A percentile compares a stretch with the other conserved stretches of the same genome.
phyloP scores from a whole-genome alignment of 2,113 vertebrate genomes.

The Nipponia nippon region DNA sequence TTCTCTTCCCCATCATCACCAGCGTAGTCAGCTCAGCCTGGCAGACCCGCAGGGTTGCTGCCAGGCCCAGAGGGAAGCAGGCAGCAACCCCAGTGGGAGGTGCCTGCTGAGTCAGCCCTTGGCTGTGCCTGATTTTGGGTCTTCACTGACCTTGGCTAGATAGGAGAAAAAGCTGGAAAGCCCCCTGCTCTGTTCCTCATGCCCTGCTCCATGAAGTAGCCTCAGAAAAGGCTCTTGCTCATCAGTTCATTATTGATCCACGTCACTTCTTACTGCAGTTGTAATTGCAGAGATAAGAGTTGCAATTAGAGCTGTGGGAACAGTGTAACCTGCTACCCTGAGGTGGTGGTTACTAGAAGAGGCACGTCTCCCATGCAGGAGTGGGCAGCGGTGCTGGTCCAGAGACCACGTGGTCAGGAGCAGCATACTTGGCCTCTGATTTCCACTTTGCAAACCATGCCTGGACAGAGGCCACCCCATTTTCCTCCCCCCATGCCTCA shows the following conservation, averaged over 20 bases:
- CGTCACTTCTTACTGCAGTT: not conserved
- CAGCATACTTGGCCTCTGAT: not conserved
- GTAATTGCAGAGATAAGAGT: not conserved
- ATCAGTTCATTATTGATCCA: constrained; percentile 9
- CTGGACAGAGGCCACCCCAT: not conserved
- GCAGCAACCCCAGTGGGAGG: accelerated
- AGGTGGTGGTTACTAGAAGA: not conserved
- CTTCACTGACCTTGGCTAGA: not conserved
- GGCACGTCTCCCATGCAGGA: not conserved
- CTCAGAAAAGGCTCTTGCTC: not conserved
- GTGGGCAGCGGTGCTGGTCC: not conserved
- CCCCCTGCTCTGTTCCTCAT: not conserved
- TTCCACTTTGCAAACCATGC: not conserved
- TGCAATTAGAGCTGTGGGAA: not conserved
- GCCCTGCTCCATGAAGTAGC: not conserved
- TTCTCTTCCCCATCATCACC: not conserved
- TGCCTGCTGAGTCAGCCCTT: not conserved
- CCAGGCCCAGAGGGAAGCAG: not conserved
- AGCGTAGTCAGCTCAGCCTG: not conserved
- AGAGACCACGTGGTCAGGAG: not conserved
- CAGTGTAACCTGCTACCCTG: not conserved
- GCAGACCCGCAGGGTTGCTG: not conserved
- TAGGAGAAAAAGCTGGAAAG: not conserved
- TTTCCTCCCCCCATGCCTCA: not conserved
- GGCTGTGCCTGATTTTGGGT: not conserved